Conservation (phyloP, 2,888 invertebrate species). For the Leptinotarsa peninsularis region DNA sequence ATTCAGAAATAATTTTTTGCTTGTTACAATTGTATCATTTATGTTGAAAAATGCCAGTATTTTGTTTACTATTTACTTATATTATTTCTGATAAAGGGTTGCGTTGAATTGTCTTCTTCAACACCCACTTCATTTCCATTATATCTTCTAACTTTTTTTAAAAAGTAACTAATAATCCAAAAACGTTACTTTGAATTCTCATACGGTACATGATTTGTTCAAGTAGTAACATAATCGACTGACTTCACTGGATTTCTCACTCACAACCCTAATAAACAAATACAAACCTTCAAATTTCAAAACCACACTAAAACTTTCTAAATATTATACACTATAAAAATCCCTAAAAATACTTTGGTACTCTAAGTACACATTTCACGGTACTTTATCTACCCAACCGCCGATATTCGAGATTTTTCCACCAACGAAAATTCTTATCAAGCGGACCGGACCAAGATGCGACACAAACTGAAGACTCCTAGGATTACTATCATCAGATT, state of each 20-base stretch:
- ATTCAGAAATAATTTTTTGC: too few species aligned
- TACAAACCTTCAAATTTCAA: conserved; percentile 3
- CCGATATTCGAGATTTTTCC: background rate
- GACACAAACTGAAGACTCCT: conserved; percentile 25
- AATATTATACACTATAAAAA: background rate
- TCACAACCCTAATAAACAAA: background rate
- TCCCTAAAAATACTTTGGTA: background rate
- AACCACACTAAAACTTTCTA: background rate
- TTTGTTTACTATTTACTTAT: too few species aligned
- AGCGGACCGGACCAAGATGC: conserved; percentile 17
- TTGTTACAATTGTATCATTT: too few species aligned
- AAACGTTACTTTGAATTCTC: too few species aligned
- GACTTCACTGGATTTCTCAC: conserved; percentile 16
- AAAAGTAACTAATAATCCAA: too few species aligned
- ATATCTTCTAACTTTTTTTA: too few species aligned
- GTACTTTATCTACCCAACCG: background rate
- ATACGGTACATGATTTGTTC: background rate
- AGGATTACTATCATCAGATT: conserved; percentile 31
- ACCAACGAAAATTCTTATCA: conserved; percentile 9
- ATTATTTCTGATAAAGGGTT: too few species aligned
- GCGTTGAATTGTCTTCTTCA: too few species aligned
- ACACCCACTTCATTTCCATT: too few species aligned
- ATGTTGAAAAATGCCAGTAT: too few species aligned
- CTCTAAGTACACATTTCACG: background rate
- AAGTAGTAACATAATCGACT: background rate